Conservation (phyloP, 2,888 invertebrate species). For the Sminthurinus aureus region DNA sequence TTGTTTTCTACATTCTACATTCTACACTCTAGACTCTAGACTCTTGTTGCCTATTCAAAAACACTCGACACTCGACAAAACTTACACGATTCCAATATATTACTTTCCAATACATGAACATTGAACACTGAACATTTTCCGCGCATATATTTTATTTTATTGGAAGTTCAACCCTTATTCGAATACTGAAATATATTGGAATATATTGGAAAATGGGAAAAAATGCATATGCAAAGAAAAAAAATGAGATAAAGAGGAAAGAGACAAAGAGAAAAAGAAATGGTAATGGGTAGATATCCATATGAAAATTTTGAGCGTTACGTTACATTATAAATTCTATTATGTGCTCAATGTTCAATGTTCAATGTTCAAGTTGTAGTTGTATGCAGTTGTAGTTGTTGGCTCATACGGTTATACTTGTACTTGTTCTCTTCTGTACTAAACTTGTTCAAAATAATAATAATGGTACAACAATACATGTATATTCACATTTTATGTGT, state of each 20-base stretch:
- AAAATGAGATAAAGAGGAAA: not conserved
- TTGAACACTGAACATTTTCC: not conserved
- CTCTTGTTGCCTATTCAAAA: not conserved
- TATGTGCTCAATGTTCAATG: not conserved
- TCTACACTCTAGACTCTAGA: no score
- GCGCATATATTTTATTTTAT: not conserved
- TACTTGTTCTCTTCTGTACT: no score
- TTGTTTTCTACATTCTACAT: not conserved
- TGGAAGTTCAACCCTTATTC: no score
- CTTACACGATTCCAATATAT: not conserved
- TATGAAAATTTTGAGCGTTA: not conserved
- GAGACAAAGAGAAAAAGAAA: conserved; percentile 13
- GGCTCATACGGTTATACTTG: no score
- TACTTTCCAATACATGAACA: no score
- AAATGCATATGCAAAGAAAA: not conserved
- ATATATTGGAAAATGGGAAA: no score
- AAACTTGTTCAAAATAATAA: no score
- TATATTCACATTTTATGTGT: not conserved
- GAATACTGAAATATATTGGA: not conserved
- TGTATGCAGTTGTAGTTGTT: no score
- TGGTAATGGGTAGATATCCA: not conserved
- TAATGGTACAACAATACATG: not conserved
- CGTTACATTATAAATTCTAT: conserved; percentile 14
- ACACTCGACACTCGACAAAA: conserved; percentile 1
- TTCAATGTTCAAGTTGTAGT: conserved; percentile 7